Evolutionary conservation across 2,113 vertebrate genomes (phyloP), one percentile per base, ranked within the genome.

Genomic region (Ciconia boyciana): DNA sequence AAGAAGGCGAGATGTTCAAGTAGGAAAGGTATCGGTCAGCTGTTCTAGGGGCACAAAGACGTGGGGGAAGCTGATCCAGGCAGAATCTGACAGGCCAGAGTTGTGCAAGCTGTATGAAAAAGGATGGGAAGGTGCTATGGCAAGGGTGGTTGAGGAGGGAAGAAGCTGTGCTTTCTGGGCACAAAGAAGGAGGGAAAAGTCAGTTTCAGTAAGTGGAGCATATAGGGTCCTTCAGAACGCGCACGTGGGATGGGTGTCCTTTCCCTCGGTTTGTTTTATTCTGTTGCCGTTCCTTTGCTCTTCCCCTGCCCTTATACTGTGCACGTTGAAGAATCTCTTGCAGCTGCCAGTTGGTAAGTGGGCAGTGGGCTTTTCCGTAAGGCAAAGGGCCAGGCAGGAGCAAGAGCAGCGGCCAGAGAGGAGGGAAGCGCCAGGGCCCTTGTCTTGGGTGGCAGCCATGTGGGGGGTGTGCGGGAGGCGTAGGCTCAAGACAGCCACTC

Each of bases 401-500:
- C 83, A 10, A 8, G 19, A 68, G 80, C 83, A 41, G 80, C 76
- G 49, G 92, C 77, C n/a, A 21, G 90, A 2, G 17, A 17, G 48
- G 51, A 52, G 64, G 39, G 70, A 62, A 34, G 65, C 6, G 1
- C 52, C 70, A 8, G 72, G 44, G 55, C 43, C 29, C 28, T 16
- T 5, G 60, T 16, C 55, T 18, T 62, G 90, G 89, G 90, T 34
- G 52, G 57, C 78, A 82, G 86, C 93, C 57, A 0, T 1, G n/a
- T 11, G 12, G 25, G 83, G 43, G 89, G 82, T 24, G 85, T 93
- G 96, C 3, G 4, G 66, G 79, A 83, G 91, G 86, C 49, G 83
- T 68, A 28, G 90, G 89, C 91, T 82, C 51, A 8, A 10, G 79
- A 26, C 83, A 88, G 93, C 94, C 94, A 93, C 85, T 96, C 90